phyloP scores from a whole-genome alignment of 2,113 vertebrate species.

The Ctenomys sociabilis region DNA sequence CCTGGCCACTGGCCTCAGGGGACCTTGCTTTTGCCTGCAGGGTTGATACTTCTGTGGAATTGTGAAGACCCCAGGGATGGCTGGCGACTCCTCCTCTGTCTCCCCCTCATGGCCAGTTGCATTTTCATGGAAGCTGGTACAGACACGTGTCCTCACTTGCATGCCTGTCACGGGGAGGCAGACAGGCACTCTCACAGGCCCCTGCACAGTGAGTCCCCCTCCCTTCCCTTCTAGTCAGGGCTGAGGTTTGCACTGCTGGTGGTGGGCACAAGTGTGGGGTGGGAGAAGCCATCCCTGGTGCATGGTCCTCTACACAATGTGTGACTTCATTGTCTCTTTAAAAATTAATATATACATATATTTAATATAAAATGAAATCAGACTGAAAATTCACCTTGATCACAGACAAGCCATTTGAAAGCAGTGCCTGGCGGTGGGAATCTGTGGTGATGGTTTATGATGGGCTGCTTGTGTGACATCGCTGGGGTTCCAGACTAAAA shows the following conservation, averaged over 20 bases:
- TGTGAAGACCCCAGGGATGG: neutral
- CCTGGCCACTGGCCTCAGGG: neutral
- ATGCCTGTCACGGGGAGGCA: neutral
- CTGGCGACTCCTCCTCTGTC: neutral
- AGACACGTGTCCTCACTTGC: neutral
- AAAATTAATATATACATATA: neutral
- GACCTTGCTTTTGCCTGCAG: neutral
- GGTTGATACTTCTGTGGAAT: neutral
- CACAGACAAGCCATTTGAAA: neutral
- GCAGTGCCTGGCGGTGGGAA: neutral
- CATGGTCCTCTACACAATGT: neutral
- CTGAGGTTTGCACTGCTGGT: neutral
- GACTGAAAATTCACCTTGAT: neutral
- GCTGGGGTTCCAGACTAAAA: slow-evolving; percentile 73
- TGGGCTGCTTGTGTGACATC: slow-evolving; percentile 21
- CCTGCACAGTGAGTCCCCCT: neutral
- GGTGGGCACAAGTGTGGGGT: neutral
- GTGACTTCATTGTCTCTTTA: neutral
- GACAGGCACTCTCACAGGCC: neutral
- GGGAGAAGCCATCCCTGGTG: neutral
- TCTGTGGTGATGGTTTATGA: neutral
- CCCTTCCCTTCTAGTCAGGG: slow-evolving; percentile 40
- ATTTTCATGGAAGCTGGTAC: neutral
- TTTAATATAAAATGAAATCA: neutral
- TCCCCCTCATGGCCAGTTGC: neutral